Evolutionary conservation across 64 coral and sea anemone genomes (phyloP).

Genomic region (Montipora cactus): DNA sequence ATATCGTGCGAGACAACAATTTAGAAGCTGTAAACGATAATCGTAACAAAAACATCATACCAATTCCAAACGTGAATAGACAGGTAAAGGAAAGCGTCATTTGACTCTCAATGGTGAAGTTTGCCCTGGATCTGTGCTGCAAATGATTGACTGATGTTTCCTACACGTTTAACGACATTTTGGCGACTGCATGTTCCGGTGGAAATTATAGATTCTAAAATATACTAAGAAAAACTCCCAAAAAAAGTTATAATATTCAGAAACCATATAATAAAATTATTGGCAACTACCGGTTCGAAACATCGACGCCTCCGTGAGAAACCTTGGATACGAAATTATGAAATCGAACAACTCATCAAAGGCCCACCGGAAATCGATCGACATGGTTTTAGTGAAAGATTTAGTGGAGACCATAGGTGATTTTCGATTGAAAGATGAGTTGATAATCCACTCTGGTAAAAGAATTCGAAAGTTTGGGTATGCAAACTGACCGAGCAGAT

Average conservation of each 20-base stretch:
- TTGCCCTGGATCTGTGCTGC: neutral
- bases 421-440: neutral
- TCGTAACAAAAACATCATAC: neutral
- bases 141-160: neutral
- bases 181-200: constrained; percentile 15
- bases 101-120: neutral
- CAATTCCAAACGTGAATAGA: neutral
- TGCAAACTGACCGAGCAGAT: neutral
- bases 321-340: constrained; percentile 20
- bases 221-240: neutral
- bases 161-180: neutral
- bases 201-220: neutral
- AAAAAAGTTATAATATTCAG: neutral
- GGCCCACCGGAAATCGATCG: constrained; percentile 14
- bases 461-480: neutral
- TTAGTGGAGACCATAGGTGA: neutral
- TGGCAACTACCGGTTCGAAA: constrained; percentile 32
- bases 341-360: constrained; percentile 30
- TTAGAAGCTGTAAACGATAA: neutral
- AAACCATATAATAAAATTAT: neutral
- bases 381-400: neutral
- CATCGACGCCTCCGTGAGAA: neutral
- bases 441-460: neutral
- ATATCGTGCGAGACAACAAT: neutral
- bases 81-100: neutral